These are phyloP conservation scores for Plumapathes pennacea DNA, from an alignment of 92 coral and sea anemone species.

Conservation along the genomic window DNA sequence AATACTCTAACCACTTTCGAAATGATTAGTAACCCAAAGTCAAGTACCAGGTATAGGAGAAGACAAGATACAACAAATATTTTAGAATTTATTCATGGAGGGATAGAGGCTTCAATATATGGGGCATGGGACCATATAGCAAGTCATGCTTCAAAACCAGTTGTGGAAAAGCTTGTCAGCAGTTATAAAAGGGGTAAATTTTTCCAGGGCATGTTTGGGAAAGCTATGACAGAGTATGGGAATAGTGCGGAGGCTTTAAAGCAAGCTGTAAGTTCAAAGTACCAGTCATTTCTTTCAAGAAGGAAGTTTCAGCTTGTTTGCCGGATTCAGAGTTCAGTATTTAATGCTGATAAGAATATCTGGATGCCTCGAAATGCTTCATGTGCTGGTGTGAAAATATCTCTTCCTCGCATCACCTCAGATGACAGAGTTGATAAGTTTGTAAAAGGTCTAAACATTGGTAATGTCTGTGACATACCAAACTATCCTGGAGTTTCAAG, in stretches of 20 bases:
- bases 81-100: conserved; percentile 19
- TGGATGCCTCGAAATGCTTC: conserved; percentile 24
- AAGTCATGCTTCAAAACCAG: background rate
- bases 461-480: conserved; percentile 27
- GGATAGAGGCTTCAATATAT: conserved; percentile 2
- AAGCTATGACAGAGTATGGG: conserved; percentile 8
- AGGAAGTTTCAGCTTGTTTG: background rate
- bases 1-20: conserved; percentile 32
- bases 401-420: conserved; percentile 1
- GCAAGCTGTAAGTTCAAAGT: conserved; percentile 2
- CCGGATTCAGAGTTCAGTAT: conserved; percentile 1
- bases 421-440: conserved; percentile 28
- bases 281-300: conserved; percentile 10
- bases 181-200: background rate
- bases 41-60: conserved; percentile 3
- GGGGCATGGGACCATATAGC: conserved; percentile 1
- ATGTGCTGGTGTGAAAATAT: conserved; percentile 33
- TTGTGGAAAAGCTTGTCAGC: background rate
- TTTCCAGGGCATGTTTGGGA: conserved; percentile 6
- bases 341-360: background rate
- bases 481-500: conserved; percentile 34
- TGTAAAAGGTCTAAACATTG: conserved; percentile 53
- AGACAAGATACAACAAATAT: conserved; percentile 4
- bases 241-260: background rate
- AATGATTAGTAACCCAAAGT: conserved; percentile 7